phyloP scores from a whole-genome alignment of 2,797 vertebrate genomes.

The Acanthiza pusilla region DNA sequence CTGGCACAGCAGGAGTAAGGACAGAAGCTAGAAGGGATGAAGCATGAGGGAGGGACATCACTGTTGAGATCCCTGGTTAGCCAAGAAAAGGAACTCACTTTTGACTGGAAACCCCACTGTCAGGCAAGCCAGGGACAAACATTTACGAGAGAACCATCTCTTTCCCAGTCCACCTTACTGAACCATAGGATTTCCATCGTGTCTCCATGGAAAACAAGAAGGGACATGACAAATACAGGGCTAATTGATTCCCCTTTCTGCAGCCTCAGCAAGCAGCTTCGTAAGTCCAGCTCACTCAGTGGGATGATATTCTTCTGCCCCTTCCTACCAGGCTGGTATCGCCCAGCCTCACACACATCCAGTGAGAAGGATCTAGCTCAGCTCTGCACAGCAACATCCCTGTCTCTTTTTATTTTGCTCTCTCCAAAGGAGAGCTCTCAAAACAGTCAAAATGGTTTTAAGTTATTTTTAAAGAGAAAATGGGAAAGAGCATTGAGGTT shows the following conservation, averaged over 20 bases:
- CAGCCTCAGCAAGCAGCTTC: background rate
- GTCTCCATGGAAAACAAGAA: background rate
- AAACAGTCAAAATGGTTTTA: background rate
- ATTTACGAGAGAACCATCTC: background rate
- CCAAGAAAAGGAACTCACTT: background rate
- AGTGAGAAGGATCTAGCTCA: background rate
- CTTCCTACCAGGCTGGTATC: background rate
- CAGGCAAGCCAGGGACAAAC: background rate
- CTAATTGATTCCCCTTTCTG: background rate
- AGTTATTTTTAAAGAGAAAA: conserved; percentile 6
- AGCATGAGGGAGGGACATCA: accelerated
- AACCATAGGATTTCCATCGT: background rate
- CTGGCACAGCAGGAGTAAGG: background rate
- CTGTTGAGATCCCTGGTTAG: background rate
- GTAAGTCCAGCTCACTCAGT: background rate
- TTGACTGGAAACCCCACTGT: background rate
- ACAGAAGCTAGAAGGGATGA: background rate
- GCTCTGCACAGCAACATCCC: background rate
- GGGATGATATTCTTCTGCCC: background rate
- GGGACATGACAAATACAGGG: background rate
- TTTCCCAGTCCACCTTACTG: background rate
- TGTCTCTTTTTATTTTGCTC: background rate
- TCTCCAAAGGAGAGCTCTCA: background rate
- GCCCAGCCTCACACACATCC: background rate
- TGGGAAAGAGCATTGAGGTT: background rate